A percentile compares a stretch with the other conserved stretches of the same genome.
These are phyloP conservation scores for Drosophila putrida DNA, from an alignment of 2,888 invertebrate species.

Conservation along the genomic window DNA sequence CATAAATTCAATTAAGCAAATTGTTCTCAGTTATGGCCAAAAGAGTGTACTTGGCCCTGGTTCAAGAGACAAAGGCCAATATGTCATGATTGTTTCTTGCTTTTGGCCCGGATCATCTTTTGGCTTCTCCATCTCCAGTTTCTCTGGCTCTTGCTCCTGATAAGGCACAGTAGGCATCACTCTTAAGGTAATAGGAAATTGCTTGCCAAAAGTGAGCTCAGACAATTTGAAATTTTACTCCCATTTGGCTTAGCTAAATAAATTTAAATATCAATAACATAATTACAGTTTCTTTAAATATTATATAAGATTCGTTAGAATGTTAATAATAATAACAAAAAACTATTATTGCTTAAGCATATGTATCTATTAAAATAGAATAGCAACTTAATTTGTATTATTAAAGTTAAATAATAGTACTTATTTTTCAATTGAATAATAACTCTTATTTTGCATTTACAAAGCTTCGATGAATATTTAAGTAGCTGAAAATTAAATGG, in stretches of 20 bases:
- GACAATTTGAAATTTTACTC: slow-evolving; percentile 5
- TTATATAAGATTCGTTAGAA: too few species aligned
- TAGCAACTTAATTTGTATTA: too few species aligned
- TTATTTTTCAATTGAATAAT: too few species aligned
- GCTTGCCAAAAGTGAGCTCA: slow-evolving; percentile 2
- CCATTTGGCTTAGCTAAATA: not conserved
- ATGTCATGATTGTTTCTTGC: slow-evolving; percentile 41
- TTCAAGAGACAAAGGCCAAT: slow-evolving; percentile 38
- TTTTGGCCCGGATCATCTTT: not conserved
- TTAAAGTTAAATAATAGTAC: too few species aligned
- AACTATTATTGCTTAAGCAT: too few species aligned
- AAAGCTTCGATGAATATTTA: too few species aligned
- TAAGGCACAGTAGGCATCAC: slow-evolving; percentile 19
- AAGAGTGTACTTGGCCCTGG: slow-evolving; percentile 29
- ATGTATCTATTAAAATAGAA: too few species aligned
- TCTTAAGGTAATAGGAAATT: slow-evolving; percentile 34
- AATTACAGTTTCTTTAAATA: too few species aligned
- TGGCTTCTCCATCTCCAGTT: not conserved
- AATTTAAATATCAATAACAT: slow-evolving; percentile 7
- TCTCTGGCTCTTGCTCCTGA: slow-evolving; percentile 3
- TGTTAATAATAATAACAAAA: too few species aligned
- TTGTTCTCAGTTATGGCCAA: slow-evolving; percentile 50
- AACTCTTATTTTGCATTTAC: too few species aligned
- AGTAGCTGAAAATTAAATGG: too few species aligned
- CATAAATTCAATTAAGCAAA: slow-evolving; percentile 77